Percentiles rank a stretch among this genome's conserved stretches.
phyloP scores from a whole-genome alignment of 2,113 vertebrate genomes.

The Notothenia coriiceps region DNA sequence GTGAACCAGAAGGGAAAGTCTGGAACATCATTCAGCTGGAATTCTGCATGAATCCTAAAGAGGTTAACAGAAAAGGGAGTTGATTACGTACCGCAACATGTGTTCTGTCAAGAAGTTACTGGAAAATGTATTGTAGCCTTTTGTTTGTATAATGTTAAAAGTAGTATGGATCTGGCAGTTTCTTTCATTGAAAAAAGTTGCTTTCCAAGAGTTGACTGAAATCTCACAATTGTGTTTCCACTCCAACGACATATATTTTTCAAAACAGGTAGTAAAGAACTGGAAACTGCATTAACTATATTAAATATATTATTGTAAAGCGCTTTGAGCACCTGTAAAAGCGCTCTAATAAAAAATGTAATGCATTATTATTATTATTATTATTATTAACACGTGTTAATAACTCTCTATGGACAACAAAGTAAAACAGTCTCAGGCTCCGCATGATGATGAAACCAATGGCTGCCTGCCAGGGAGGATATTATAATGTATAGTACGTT shows the following conservation, averaged over 20 bases:
- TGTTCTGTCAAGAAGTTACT: too few species aligned
- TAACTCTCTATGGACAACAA: neutral
- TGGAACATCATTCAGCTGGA: conserved; percentile 96
- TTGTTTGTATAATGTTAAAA: neutral
- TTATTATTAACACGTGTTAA: neutral
- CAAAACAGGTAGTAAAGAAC: neutral
- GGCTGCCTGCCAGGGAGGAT: conserved; percentile 20
- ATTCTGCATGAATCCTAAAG: conserved; percentile 95
- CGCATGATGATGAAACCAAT: conserved; percentile 7
- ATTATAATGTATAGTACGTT: neutral
- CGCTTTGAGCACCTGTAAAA: too few species aligned
- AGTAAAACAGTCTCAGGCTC: neutral
- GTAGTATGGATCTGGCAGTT: neutral
- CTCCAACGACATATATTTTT: neutral
- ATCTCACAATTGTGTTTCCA: neutral
- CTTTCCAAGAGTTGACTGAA: neutral
- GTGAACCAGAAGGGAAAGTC: conserved; percentile 99
- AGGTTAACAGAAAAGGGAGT: neutral
- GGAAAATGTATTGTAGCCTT: neutral
- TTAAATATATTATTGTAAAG: too few species aligned
- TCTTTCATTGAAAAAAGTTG: neutral
- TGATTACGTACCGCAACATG: neutral
- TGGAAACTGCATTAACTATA: neutral
- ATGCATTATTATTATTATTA: too few species aligned
- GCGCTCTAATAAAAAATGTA: too few species aligned